phyloP scores from a whole-genome alignment of 2,888 invertebrate species.

The Diadegma fenestrale region DNA sequence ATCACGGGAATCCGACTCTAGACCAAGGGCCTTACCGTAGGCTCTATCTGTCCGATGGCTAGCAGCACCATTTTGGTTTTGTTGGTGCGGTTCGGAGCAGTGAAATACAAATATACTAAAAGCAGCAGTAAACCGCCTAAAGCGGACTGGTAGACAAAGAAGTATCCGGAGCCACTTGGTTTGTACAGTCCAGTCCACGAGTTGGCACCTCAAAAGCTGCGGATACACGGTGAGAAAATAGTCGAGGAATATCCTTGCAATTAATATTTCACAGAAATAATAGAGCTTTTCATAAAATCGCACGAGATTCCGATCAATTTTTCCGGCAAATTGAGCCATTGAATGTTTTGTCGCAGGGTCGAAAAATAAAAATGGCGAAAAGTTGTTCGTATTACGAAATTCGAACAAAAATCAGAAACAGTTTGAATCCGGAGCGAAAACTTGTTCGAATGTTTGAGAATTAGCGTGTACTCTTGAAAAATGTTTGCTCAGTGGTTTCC shows the following conservation, averaged over 20 bases:
- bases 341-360: neutral
- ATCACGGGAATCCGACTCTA: constrained; percentile 1
- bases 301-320: too few species aligned
- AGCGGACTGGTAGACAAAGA: constrained; percentile 4
- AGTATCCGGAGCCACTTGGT: constrained; percentile 4
- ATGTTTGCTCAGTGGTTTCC: neutral
- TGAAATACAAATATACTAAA: neutral
- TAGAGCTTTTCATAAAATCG: too few species aligned
- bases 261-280: neutral
- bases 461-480: neutral
- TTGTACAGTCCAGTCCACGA: constrained; percentile 3
- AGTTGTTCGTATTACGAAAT: neutral
- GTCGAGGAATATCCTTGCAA: neutral
- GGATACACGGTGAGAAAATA: neutral
- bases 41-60: constrained; percentile 15
- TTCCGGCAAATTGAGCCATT: neutral
- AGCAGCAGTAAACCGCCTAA: constrained; percentile 6
- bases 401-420: neutral
- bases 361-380: neutral
- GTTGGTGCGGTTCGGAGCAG: constrained; percentile 1
- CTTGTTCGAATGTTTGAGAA: neutral
- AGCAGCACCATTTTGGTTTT: constrained; percentile 11
- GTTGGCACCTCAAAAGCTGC: neutral
- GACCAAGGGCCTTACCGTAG: neutral
- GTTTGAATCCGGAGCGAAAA: neutral